These are phyloP conservation scores for Actinia tenebrosa DNA, from an alignment of 64 coral and sea anemone species.

Conservation along the genomic window DNA sequence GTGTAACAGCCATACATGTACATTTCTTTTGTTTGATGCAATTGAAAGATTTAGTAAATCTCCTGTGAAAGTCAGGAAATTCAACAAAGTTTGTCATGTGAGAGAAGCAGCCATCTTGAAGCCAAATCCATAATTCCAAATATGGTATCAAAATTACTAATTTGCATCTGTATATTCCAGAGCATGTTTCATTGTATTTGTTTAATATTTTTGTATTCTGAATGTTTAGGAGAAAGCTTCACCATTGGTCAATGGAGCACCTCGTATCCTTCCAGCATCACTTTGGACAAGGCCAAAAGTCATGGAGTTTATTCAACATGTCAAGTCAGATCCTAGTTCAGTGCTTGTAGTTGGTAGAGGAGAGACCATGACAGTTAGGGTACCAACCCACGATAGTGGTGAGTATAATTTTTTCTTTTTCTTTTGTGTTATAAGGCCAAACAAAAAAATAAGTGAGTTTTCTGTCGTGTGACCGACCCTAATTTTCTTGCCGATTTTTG, in stretches of 20 bases:
- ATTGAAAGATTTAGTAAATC: too few species aligned
- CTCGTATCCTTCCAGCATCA: slow-evolving; percentile 78
- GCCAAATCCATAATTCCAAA: too few species aligned
- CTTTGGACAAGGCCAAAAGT: slow-evolving; percentile 98
- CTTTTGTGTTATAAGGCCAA: neutral
- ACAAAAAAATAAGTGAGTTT: too few species aligned
- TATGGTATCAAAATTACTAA: too few species aligned
- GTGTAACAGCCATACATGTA: too few species aligned
- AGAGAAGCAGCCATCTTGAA: too few species aligned
- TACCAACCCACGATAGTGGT: slow-evolving; percentile 66
- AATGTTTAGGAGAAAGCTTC: neutral
- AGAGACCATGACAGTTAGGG: slow-evolving; percentile 95
- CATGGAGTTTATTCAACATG: slow-evolving; percentile 97
- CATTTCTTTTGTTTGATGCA: too few species aligned
- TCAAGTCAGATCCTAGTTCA: slow-evolving; percentile 95
- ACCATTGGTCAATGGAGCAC: slow-evolving; percentile 29
- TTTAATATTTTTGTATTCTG: neutral
- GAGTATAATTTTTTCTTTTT: neutral
- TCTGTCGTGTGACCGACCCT: too few species aligned
- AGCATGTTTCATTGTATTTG: neutral
- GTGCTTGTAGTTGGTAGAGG: slow-evolving; percentile 97
- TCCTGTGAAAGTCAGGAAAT: too few species aligned
- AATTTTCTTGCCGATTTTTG: too few species aligned
- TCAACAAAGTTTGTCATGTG: too few species aligned
- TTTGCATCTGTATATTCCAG: too few species aligned